Percentiles rank a stretch among this genome's conserved stretches.
Evolutionary conservation across 2,888 invertebrate genomes (phyloP).

Genomic region (Drosophila histrio): DNA sequence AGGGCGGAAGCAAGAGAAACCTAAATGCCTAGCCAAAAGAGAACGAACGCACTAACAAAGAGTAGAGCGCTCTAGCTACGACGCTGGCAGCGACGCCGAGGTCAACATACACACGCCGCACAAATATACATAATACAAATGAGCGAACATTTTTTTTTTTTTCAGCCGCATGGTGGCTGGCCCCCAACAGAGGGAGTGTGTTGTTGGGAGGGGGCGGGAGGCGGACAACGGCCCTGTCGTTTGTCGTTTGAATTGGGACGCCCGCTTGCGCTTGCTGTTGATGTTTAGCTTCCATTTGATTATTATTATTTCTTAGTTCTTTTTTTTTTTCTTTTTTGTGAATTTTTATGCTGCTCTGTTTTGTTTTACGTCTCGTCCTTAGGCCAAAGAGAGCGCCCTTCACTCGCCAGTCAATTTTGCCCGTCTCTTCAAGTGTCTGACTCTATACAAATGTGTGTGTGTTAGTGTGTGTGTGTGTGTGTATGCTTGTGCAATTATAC

Average conservation of each 20-base stretch:
- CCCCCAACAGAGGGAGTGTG: constrained; percentile 16
- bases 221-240: constrained; percentile 10
- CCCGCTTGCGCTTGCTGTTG: constrained; percentile 28
- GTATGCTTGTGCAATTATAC: constrained; percentile 71
- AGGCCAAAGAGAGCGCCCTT: constrained; percentile 64
- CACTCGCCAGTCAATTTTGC: constrained; percentile 43
- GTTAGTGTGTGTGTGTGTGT: constrained; percentile 20
- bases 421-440: constrained; percentile 31
- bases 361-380: constrained; percentile 47
- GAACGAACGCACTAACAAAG: constrained; percentile 37
- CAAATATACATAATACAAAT: constrained; percentile 63
- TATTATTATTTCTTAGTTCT: constrained; percentile 38
- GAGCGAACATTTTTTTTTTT: constrained; percentile 62
- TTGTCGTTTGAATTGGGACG: constrained; percentile 46
- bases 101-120: constrained; percentile 38
- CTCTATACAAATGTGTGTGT: constrained; percentile 9
- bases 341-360: constrained; percentile 29
- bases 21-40: constrained; percentile 48
- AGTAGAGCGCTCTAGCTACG: constrained; percentile 28
- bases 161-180: constrained; percentile 50
- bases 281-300: constrained; percentile 54
- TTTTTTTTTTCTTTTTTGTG: constrained; percentile 21
- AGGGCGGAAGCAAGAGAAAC: constrained; percentile 73
- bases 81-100: constrained; percentile 55
- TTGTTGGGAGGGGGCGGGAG: background rate